Evolutionary conservation across 2,888 invertebrate genomes (phyloP).

Genomic region (Atethmia centrago): DNA sequence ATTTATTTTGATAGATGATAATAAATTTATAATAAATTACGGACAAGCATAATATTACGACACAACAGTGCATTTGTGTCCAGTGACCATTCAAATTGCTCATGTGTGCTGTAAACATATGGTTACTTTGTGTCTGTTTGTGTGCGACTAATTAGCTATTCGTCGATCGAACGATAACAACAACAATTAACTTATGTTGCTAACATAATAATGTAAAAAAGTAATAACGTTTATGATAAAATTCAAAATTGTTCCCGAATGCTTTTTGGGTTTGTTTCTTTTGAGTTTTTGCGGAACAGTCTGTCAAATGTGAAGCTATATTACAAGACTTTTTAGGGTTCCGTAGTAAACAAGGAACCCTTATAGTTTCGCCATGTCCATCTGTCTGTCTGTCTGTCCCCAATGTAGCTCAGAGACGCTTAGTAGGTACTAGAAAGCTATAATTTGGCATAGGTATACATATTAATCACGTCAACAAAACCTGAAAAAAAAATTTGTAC

Average conservation of each 20-base stretch:
- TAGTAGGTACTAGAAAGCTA: too few relatives aligned
- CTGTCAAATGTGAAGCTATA: not conserved
- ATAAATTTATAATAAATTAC: conserved; percentile 59
- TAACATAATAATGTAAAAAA: conserved; percentile 65
- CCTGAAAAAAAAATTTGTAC: too few relatives aligned
- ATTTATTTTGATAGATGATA: conserved; percentile 59
- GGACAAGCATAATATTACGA: conserved; percentile 59
- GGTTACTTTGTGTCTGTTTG: conserved; percentile 45
- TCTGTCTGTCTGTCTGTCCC: too few relatives aligned
- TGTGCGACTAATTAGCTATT: conserved; percentile 72
- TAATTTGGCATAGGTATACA: too few relatives aligned
- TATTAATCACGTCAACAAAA: too few relatives aligned
- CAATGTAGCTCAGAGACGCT: too few relatives aligned
- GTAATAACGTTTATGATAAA: conserved; percentile 69
- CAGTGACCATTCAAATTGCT: conserved; percentile 59
- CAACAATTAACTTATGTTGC: conserved; percentile 76
- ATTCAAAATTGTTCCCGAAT: conserved; percentile 47
- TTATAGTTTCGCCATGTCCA: too few relatives aligned
- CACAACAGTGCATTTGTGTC: conserved; percentile 62
- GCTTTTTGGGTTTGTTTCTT: conserved; percentile 18
- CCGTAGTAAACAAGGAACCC: too few relatives aligned
- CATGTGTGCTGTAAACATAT: conserved; percentile 50
- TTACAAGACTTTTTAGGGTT: not conserved
- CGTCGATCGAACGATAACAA: conserved; percentile 73
- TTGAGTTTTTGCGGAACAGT: conserved; percentile 8